phyloP scores from a whole-genome alignment of 2,888 invertebrate species.

The Tubulanus polymorphus region DNA sequence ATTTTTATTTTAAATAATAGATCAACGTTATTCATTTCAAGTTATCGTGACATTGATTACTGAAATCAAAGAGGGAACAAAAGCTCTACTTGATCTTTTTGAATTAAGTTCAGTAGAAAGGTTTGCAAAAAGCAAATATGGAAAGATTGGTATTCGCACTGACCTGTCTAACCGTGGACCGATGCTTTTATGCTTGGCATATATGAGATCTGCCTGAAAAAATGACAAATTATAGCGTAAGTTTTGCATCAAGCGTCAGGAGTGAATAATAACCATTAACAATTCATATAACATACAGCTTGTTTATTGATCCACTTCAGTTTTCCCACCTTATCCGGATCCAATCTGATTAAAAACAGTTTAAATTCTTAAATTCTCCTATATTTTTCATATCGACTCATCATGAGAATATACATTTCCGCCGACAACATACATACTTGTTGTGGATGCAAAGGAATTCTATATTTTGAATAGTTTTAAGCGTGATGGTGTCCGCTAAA shows the following conservation, averaged over 20 bases:
- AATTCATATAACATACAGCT: slow-evolving; percentile 34
- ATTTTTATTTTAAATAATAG: too few relatives aligned
- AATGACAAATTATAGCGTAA: background rate
- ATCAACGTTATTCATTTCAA: too few relatives aligned
- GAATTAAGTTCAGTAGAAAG: slow-evolving; percentile 4
- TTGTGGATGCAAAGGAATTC: slow-evolving; percentile 55
- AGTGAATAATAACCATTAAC: background rate
- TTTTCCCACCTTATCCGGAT: slow-evolving; percentile 54
- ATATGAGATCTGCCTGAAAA: slow-evolving; percentile 53
- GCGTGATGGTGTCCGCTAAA: slow-evolving; percentile 49
- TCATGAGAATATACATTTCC: slow-evolving; percentile 25
- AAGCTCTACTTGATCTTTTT: slow-evolving; percentile 3
- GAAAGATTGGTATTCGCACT: slow-evolving; percentile 2
- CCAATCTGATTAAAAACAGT: slow-evolving; percentile 50
- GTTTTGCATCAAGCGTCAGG: background rate
- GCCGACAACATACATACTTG: slow-evolving; percentile 12
- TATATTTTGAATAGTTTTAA: slow-evolving; percentile 55
- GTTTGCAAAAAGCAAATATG: background rate
- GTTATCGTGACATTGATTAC: background rate
- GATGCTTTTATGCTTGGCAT: slow-evolving; percentile 55
- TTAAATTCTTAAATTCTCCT: too few relatives aligned
- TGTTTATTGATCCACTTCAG: slow-evolving; percentile 54
- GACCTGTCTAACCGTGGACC: slow-evolving; percentile 52
- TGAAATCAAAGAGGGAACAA: background rate
- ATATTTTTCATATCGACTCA: too few relatives aligned